Conservation (phyloP, 1,140 invertebrate genomes). For the Drosophila erecta region DNA sequence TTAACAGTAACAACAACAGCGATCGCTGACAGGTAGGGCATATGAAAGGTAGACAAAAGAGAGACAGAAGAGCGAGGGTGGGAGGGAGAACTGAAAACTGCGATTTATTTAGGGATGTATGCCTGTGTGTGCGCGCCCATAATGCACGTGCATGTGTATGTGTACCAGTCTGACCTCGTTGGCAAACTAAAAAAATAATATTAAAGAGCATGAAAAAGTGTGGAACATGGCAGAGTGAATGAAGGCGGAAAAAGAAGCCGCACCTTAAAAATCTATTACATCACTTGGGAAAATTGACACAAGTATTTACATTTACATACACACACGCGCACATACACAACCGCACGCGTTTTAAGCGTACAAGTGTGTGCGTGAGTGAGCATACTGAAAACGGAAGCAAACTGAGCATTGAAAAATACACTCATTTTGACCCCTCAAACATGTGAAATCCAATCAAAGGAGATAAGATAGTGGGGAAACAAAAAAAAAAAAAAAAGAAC, state of each 20-base stretch:
- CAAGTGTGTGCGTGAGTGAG: slow-evolving; percentile 11
- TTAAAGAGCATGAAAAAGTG: slow-evolving; percentile 37
- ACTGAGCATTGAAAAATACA: slow-evolving; percentile 30
- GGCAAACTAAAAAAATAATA: slow-evolving; percentile 39
- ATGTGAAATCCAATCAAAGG: slow-evolving; percentile 20
- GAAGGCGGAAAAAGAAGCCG: slow-evolving; percentile 53
- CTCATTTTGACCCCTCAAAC: slow-evolving; percentile 12
- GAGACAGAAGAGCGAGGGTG: slow-evolving; percentile 1
- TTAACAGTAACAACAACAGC: slow-evolving; percentile 20
- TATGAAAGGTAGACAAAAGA: slow-evolving; percentile 8
- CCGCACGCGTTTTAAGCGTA: background rate
- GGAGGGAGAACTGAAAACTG: slow-evolving; percentile 35
- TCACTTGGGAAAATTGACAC: slow-evolving; percentile 73
- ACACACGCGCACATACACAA: slow-evolving; percentile 1
- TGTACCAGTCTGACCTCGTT: slow-evolving; percentile 62
- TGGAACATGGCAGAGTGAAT: slow-evolving; percentile 25
- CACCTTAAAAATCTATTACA: slow-evolving; percentile 77
- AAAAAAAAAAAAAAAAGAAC: background rate
- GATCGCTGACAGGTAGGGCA: slow-evolving; percentile 46
- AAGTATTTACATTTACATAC: slow-evolving; percentile 44
- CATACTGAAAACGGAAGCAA: slow-evolving; percentile 25
- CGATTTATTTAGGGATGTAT: slow-evolving; percentile 48
- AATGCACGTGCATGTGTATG: slow-evolving; percentile 14
- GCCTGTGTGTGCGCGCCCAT: slow-evolving; percentile 16
- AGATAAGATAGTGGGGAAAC: slow-evolving; percentile 17